Evolutionary conservation across 2,888 invertebrate genomes (phyloP), one percentile per base, ranked within the genome.

Genomic region (Bugulina stolonifera): DNA sequence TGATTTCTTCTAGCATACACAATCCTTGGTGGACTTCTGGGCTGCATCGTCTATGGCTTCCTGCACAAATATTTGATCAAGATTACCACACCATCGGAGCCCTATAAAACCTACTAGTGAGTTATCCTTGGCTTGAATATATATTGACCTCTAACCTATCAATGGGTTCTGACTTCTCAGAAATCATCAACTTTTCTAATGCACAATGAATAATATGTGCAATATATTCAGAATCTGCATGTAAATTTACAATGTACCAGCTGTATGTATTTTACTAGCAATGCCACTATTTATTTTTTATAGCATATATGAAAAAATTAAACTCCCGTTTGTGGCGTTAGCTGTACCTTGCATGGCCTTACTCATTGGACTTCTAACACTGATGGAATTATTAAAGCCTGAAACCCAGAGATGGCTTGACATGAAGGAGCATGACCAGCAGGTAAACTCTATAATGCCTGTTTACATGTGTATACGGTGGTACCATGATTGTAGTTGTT

Each of bases 41-140:
- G 80, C 0, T 80, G 80, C 1, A 72, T 80, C 23, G 27, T 79
- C 2, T 81, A 80, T 71, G 80, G 81, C 0, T 52, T 81, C 35
- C 69, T 79, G 0, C 79, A 78, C 1, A 77, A 78, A 0, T 72
- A 55, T 32, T 58, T 81, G 0, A 71, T 75, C 2, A 73, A 73
- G 35, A 5, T 77, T 1, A 77, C 80, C 0, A 76, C 74, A 73
- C 80, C 81, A 3, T 77, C 72, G 35, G 73, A 74, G 22, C 73
- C 76, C 2, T 76, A 77, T 35, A 73, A 74, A 71, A 75, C 76
- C 14, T 76, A 76, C 35, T 77, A 78, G 80, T 81, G 77, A 76
- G 79, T 78, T n/a, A n/a, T n/a, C n/a, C n/a, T n/a, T n/a, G n/a
- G n/a, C n/a, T n/a, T n/a, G n/a, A n/a, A n/a, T n/a, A n/a, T n/a